Conservation (phyloP, 2,888 invertebrate species). For the Protonemura montana region DNA sequence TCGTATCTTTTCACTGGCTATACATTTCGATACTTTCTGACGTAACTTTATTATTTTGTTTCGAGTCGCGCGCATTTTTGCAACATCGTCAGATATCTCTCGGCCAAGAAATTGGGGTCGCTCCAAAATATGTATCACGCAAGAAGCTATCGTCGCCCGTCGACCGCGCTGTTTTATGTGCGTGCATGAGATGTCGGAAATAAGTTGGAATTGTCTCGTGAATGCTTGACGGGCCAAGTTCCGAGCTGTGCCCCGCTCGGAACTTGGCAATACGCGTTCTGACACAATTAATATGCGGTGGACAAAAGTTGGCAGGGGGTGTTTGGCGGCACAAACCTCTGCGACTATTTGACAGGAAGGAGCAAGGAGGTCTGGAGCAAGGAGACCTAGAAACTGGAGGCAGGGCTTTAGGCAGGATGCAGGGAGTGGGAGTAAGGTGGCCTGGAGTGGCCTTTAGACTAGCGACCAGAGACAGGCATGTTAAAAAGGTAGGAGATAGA, state of each 20-base stretch:
- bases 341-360: background rate
- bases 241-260: background rate
- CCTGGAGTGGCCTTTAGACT: too few relatives aligned
- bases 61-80: background rate
- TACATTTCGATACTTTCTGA: background rate
- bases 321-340: background rate
- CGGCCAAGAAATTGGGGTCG: background rate
- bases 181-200: background rate
- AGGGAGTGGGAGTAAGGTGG: too few relatives aligned
- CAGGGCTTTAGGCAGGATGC: too few relatives aligned
- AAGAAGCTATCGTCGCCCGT: background rate
- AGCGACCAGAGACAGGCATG: too few relatives aligned
- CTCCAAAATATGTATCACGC: background rate
- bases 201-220: background rate
- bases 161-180: background rate
- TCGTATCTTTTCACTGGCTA: background rate
- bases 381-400: too few relatives aligned
- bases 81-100: background rate
- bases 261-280: background rate
- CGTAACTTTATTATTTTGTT: background rate
- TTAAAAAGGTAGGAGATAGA: too few relatives aligned
- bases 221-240: background rate
- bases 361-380: too few relatives aligned
- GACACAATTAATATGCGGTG: background rate
- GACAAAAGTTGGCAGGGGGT: background rate